Base-by-base conservation (phyloP, 2,113 vertebrate genomes). In the Ivindomyrus marchei region DNA sequence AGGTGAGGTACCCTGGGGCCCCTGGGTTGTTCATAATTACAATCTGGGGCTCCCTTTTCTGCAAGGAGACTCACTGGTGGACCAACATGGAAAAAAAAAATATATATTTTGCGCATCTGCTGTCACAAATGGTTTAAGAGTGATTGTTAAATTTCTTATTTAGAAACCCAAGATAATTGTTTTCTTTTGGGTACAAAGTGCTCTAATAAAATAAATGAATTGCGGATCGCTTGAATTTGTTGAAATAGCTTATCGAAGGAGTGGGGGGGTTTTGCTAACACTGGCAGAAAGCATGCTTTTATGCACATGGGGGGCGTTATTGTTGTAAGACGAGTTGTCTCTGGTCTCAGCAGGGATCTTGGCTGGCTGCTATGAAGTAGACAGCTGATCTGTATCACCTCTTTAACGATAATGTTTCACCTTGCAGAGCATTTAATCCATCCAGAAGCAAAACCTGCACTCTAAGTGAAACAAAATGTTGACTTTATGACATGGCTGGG, bases 321-420 rank as follows among this genome's bases (percentile, higher is more conserved):
- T 88, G 53, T 88, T 62, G 87, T 88, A 88, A 88, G 56, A 39
- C 21, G 56, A 88, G 87, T 58, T 88, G 87, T 88, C 87, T 88
- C n/a, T 58, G 87, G 66, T 50, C 66, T 52, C 47, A 36, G 66
- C 46, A 74, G 88, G 66, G 47, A 42, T 39, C 46, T 49, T 36
- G 66, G n/a, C 46, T 24, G 47, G 62, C 45, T 15, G 56, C 45
- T 49, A 49, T 47, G 62, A 52, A 24, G 27, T 42, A 50, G n/a
- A 89, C 50, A 77, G 17, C 19, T 21, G 45, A 77, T 89, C 58
- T 74, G 9, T 49, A 88, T 47, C 62, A 74, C 88, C 62, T 70
- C 88, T 49, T 66, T 39, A 66, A 74, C 58, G 66, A 88, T 62
- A 58, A 58, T 88, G 11, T 89, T 89, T 89, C 88, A 89, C 66